Conservation (phyloP, 2,888 invertebrate species). For the Cotesia congregata region DNA sequence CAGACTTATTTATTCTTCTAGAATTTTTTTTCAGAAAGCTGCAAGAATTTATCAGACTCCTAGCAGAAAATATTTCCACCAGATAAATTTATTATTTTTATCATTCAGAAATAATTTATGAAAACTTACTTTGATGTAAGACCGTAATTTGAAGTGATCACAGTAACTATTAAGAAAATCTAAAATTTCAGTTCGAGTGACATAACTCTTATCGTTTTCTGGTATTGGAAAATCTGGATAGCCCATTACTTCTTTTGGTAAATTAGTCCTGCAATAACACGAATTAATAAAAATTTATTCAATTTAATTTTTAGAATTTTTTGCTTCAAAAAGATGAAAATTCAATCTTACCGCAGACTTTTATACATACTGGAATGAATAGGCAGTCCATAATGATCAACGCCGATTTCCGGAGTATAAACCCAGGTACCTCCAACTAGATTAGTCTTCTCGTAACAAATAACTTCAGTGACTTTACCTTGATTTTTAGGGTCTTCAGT, state of each 20-base stretch:
- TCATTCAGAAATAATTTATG: neutral
- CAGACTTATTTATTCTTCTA: no score
- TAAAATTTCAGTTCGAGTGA: constrained; percentile 81
- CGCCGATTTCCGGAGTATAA: constrained; percentile 82
- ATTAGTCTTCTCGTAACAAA: constrained; percentile 83
- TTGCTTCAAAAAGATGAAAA: neutral
- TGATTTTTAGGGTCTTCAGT: constrained; percentile 56
- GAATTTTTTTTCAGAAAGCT: no score
- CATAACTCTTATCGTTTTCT: constrained; percentile 78
- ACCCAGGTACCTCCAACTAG: constrained; percentile 93
- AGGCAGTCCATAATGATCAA: constrained; percentile 83
- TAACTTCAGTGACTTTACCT: constrained; percentile 70
- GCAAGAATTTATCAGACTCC: no score
- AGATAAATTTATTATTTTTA: no score
- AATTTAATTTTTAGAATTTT: neutral
- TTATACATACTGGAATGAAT: constrained; percentile 94
- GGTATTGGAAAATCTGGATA: constrained; percentile 88
- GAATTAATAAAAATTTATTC: neutral
- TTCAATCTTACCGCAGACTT: constrained; percentile 79
- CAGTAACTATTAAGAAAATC: constrained; percentile 82
- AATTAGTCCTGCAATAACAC: constrained; percentile 81
- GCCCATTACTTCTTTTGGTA: constrained; percentile 95
- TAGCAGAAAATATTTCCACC: no score
- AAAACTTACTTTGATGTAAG: constrained; percentile 75
- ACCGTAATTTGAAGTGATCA: constrained; percentile 77